A percentile compares a stretch with the other conserved stretches of the same genome.
These are phyloP conservation scores for Clamator glandarius DNA, from an alignment of 2,797 vertebrate species.

Conservation along the genomic window DNA sequence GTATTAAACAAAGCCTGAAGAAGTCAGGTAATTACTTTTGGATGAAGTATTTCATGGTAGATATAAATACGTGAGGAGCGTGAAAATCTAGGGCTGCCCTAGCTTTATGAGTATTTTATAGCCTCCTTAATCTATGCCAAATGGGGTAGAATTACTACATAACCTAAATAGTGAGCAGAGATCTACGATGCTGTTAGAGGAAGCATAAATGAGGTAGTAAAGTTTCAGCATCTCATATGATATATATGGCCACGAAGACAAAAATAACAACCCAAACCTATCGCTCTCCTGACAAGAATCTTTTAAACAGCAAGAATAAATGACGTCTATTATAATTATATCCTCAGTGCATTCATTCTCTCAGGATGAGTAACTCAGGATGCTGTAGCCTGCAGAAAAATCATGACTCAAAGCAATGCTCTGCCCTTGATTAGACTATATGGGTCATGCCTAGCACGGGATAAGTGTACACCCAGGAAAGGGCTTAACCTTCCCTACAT, in stretches of 20 bases:
- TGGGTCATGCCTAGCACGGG: background rate
- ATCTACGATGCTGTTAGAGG: background rate
- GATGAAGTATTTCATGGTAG: conserved; percentile 29
- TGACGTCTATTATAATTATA: conserved; percentile 33
- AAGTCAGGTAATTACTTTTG: conserved; percentile 37
- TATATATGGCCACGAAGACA: background rate
- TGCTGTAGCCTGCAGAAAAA: conserved; percentile 38
- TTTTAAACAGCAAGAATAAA: background rate
- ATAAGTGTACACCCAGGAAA: background rate
- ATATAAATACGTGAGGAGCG: background rate
- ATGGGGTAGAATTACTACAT: conserved; percentile 14
- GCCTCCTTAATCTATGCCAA: conserved; percentile 55
- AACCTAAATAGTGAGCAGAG: conserved; percentile 11
- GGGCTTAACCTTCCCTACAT: background rate
- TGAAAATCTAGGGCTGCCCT: conserved; percentile 21
- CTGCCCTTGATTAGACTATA: conserved; percentile 1
- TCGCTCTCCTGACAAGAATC: background rate
- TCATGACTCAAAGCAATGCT: conserved; percentile 12
- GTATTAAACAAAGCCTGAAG: conserved; percentile 15
- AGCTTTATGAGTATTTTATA: conserved; percentile 53
- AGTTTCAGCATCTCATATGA: background rate
- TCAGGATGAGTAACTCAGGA: background rate
- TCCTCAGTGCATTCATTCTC: conserved; percentile 14
- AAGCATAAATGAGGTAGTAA: conserved; percentile 21
- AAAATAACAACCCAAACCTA: conserved; percentile 15